Percentiles rank a stretch among this genome's conserved stretches.
phyloP scores from a whole-genome alignment of 2,888 invertebrate species.

The Vandiemenella viatica region DNA sequence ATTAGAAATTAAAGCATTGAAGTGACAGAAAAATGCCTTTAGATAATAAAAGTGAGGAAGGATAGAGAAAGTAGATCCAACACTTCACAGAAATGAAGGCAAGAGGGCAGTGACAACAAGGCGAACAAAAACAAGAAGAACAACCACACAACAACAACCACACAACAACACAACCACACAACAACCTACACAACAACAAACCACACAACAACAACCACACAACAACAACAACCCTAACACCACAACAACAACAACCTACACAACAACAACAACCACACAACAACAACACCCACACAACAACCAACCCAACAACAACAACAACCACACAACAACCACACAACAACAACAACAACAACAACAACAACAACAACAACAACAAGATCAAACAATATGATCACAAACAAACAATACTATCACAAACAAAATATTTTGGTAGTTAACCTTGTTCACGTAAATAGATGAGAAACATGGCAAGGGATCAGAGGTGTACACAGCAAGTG shows the following conservation, averaged over 20 bases:
- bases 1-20: too few species aligned
- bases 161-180: neutral
- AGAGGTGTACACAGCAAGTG: too few species aligned
- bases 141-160: slow-evolving; percentile 1
- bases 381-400: too few species aligned
- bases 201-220: neutral
- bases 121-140: neutral
- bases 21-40: too few species aligned
- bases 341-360: neutral
- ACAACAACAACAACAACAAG: neutral
- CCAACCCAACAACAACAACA: neutral
- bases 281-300: neutral
- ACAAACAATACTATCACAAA: too few species aligned
- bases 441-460: too few species aligned
- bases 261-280: neutral
- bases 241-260: neutral
- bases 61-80: too few species aligned
- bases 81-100: too few species aligned
- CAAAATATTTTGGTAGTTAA: too few species aligned
- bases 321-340: neutral
- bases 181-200: neutral
- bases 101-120: too few species aligned
- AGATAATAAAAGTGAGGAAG: too few species aligned
- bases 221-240: neutral
- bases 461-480: too few species aligned